These are phyloP conservation scores for Chelmon rostratus DNA, from an alignment of 2,797 vertebrate genomes.

Conservation along the genomic window DNA sequence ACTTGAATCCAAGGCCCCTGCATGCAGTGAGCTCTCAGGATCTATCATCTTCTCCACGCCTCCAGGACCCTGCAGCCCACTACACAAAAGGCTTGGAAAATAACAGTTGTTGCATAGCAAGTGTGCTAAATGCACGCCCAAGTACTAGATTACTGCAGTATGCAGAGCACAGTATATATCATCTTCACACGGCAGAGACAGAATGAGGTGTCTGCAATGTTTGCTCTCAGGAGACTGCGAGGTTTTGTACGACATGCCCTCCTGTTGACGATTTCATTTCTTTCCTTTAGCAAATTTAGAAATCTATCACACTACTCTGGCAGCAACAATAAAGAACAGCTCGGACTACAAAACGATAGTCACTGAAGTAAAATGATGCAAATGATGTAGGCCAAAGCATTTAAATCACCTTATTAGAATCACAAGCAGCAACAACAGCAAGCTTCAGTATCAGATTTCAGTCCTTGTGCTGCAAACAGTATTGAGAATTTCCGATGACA, in stretches of 20 bases:
- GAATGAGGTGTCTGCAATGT: constrained; percentile 35
- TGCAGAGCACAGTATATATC: constrained; percentile 34
- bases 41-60: constrained; percentile 62
- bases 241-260: constrained; percentile 6
- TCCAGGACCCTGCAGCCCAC: constrained; percentile 32
- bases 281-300: constrained; percentile 12
- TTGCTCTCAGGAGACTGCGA: constrained; percentile 22
- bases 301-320: background rate
- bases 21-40: constrained; percentile 49
- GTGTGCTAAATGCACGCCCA: constrained; percentile 50
- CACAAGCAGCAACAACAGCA: background rate
- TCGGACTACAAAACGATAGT: background rate
- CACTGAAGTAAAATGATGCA: background rate
- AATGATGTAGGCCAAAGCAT: background rate
- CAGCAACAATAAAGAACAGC: background rate
- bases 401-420: background rate
- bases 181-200: constrained; percentile 48
- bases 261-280: background rate
- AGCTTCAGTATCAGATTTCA: background rate
- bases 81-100: constrained; percentile 63
- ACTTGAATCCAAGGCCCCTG: constrained; percentile 55
- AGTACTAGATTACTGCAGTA: constrained; percentile 40
- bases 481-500: background rate
- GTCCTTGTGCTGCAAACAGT: constrained; percentile 1
- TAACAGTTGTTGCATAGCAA: constrained; percentile 56